Evolutionary conservation across 2,888 invertebrate genomes (phyloP).

Genomic region (Lycocerus yunnanus): DNA sequence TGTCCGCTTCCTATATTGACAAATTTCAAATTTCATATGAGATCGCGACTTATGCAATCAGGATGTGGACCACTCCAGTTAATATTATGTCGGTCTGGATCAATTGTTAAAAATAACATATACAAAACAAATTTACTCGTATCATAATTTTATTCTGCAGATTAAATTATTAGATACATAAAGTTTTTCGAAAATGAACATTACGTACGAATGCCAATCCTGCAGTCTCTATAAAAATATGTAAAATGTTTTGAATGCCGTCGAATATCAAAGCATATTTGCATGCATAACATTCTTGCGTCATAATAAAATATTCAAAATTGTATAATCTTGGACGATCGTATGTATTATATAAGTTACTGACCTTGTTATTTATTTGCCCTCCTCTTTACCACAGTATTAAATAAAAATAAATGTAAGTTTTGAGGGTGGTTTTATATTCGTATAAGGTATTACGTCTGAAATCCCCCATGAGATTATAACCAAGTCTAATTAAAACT

Average conservation of each 20-base stretch:
- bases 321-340: constrained; percentile 10
- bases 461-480: constrained; percentile 24
- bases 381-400: constrained; percentile 9
- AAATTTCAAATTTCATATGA: constrained; percentile 45
- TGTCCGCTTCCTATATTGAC: constrained; percentile 46
- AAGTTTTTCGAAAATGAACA: not conserved
- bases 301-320: constrained; percentile 15
- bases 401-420: constrained; percentile 26
- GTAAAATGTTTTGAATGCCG: constrained; percentile 10
- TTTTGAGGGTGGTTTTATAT: constrained; percentile 16
- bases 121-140: not conserved
- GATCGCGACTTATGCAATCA: constrained; percentile 23
- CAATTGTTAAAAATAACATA: not conserved
- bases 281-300: constrained; percentile 13
- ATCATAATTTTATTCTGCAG: not conserved
- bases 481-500: constrained; percentile 28
- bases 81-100: not conserved
- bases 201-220: constrained; percentile 1
- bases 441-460: constrained; percentile 20
- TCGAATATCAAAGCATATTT: constrained; percentile 15
- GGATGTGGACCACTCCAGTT: constrained; percentile 7
- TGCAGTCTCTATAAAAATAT: constrained; percentile 12
- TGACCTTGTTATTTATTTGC: constrained; percentile 8
- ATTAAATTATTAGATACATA: constrained; percentile 1
- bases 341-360: constrained; percentile 15